Percentiles rank a stretch among this genome's conserved stretches.
These are phyloP conservation scores for Stegodyphus dumicola DNA, from an alignment of 1,140 invertebrate species.

Conservation along the genomic window DNA sequence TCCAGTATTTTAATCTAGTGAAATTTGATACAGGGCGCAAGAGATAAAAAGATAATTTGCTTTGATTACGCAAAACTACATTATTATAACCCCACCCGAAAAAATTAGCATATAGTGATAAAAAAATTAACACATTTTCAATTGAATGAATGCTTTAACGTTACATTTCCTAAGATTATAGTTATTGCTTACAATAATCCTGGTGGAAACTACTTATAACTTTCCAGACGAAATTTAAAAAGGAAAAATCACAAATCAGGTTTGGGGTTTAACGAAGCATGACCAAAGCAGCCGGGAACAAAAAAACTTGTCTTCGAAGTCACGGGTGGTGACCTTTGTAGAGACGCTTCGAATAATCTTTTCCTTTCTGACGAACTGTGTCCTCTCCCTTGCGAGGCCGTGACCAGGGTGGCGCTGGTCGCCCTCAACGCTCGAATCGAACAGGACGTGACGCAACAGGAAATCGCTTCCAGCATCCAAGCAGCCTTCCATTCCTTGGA, in stretches of 20 bases:
- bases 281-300: slow-evolving; percentile 20
- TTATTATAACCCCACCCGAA: no score
- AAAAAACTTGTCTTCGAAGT: not conserved
- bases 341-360: slow-evolving; percentile 35
- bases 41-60: no score
- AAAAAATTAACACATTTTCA: no score
- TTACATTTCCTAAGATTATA: no score
- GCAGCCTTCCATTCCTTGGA: slow-evolving; percentile 47
- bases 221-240: not conserved
- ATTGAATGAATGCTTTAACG: no score
- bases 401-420: slow-evolving; percentile 51
- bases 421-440: slow-evolving; percentile 51
- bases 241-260: slow-evolving; percentile 6
- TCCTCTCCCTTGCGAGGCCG: slow-evolving; percentile 28
- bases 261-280: slow-evolving; percentile 39
- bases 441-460: slow-evolving; percentile 54
- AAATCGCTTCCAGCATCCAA: slow-evolving; percentile 49
- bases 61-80: no score
- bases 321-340: slow-evolving; percentile 37
- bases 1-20: no score
- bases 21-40: no score
- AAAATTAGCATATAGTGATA: no score
- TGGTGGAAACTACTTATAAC: no score
- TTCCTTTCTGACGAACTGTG: not conserved
- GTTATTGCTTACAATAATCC: no score